Percentiles rank a stretch among this genome's conserved stretches.
These are phyloP conservation scores for Exaiptasia diaphana DNA, from an alignment of 64 coral and sea anemone species.

Conservation along the genomic window DNA sequence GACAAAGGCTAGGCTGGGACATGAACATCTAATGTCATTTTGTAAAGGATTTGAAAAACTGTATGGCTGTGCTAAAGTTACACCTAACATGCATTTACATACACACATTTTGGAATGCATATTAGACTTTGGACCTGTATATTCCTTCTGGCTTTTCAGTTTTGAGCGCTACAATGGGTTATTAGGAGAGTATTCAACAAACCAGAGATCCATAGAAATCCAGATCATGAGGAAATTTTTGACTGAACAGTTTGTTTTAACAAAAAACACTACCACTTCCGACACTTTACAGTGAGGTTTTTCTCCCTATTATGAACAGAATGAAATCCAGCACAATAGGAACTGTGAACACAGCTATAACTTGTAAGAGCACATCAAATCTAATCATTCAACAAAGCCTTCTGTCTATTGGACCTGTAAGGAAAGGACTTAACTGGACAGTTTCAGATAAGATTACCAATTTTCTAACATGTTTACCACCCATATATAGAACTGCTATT, in stretches of 20 bases:
- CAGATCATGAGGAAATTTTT: constrained; percentile 63
- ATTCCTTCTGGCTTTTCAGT: constrained; percentile 39
- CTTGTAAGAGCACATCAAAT: background rate
- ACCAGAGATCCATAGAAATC: constrained; percentile 54
- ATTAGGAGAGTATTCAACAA: constrained; percentile 50
- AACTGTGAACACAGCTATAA: background rate
- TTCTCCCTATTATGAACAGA: background rate
- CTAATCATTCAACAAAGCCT: background rate
- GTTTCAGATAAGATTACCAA: background rate
- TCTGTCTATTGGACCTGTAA: background rate
- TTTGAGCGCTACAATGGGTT: constrained; percentile 62
- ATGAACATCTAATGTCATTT: constrained; percentile 35
- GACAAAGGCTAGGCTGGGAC: background rate
- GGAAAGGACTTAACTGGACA: background rate
- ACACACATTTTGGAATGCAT: constrained; percentile 51
- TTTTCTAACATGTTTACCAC: background rate
- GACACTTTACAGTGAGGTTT: background rate
- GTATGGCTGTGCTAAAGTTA: constrained; percentile 55
- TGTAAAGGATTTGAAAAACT: constrained; percentile 42
- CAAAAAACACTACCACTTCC: too few relatives aligned
- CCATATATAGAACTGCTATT: background rate
- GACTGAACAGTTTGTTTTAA: too few relatives aligned
- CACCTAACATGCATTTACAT: constrained; percentile 79
- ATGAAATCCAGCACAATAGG: background rate
- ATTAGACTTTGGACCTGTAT: constrained; percentile 47